phyloP scores from a whole-genome alignment of 2,113 vertebrate genomes.

The Chloroceryle aenea region DNA sequence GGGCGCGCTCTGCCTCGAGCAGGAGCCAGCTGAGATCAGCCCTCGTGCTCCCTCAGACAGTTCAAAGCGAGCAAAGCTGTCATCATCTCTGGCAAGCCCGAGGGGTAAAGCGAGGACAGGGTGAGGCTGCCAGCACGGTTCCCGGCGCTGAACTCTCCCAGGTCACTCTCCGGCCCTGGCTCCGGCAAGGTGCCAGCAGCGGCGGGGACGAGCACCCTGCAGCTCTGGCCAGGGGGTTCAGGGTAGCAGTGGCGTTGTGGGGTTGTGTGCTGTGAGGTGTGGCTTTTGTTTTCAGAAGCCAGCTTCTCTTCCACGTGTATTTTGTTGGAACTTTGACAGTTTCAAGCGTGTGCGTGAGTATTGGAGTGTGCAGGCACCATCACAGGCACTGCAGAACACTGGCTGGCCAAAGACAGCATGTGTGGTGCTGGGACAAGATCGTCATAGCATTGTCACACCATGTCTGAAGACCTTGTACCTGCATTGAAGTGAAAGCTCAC shows the following conservation, averaged over 20 bases:
- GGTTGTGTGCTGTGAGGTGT: neutral
- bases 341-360: accelerated
- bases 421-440: neutral
- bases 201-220: accelerated
- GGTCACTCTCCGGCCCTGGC: neutral
- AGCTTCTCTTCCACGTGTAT: neutral
- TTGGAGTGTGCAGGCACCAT: neutral
- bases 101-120: conserved; percentile 52
- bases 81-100: conserved; percentile 4
- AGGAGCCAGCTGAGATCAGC: conserved; percentile 40
- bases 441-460: too few relatives aligned
- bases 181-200: accelerated
- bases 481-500: neutral
- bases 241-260: accelerated
- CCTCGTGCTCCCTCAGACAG: conserved; percentile 1
- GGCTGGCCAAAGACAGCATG: neutral
- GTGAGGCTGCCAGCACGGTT: conserved; percentile 27
- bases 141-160: conserved; percentile 34
- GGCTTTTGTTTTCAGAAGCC: neutral
- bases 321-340: accelerated
- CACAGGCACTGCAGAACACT: neutral
- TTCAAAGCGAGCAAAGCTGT: conserved; percentile 54
- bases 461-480: neutral
- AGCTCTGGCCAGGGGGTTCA: neutral
- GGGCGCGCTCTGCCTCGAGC: neutral